These are phyloP conservation scores for Scartelaos histophorus DNA, from an alignment of 2,113 vertebrate species.

Conservation along the genomic window DNA sequence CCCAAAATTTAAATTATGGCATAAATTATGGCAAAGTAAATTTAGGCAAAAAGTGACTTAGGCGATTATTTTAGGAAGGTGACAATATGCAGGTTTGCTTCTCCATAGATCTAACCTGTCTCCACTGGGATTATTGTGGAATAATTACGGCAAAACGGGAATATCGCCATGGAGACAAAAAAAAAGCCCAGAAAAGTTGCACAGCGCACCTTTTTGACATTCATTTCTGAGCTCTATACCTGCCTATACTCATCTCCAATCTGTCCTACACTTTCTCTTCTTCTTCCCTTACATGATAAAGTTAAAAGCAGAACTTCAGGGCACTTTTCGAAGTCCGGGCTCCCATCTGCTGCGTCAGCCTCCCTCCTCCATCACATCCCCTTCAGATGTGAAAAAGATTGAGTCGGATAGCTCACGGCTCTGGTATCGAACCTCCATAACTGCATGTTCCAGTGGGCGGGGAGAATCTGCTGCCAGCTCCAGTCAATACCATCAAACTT, in stretches of 20 bases:
- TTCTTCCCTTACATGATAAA: not conserved
- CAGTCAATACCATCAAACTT: conserved; percentile 14
- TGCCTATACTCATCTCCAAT: not conserved
- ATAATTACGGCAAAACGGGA: too few relatives aligned
- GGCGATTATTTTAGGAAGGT: too few relatives aligned
- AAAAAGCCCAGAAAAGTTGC: too few relatives aligned
- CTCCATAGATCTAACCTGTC: too few relatives aligned
- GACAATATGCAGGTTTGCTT: too few relatives aligned
- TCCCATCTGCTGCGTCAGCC: conserved; percentile 3
- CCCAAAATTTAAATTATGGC: too few relatives aligned
- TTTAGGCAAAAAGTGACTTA: too few relatives aligned
- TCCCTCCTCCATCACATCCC: conserved; percentile 7
- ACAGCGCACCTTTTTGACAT: too few relatives aligned
- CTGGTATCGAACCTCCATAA: conserved; percentile 14
- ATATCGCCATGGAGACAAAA: too few relatives aligned
- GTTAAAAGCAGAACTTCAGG: conserved; percentile 6
- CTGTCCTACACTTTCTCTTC: not conserved
- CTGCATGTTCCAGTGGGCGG: not conserved
- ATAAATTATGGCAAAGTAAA: too few relatives aligned
- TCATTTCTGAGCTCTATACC: not conserved
- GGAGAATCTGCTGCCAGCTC: not conserved
- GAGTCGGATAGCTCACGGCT: conserved; percentile 1
- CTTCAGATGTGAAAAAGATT: conserved; percentile 11
- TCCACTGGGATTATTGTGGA: too few relatives aligned
- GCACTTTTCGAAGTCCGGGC: not conserved